A percentile compares a stretch with the other conserved stretches of the same genome.
phyloP scores from a whole-genome alignment of 2,797 vertebrate species.

The Crotalus adamanteus region DNA sequence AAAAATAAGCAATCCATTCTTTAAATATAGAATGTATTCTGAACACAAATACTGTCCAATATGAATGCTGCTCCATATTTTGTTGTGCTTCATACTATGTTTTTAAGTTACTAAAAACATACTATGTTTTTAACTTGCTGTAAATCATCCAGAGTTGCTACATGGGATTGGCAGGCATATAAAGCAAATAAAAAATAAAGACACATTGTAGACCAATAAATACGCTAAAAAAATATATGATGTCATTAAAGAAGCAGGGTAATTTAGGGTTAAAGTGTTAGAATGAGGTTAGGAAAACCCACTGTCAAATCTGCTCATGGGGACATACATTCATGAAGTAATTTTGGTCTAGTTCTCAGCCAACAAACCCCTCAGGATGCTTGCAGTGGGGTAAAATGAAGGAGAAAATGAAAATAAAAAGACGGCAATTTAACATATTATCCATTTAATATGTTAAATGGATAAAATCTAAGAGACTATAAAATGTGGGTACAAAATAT shows the following conservation, averaged over 20 bases:
- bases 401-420: neutral
- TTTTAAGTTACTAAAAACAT: neutral
- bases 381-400: neutral
- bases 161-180: neutral
- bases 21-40: neutral
- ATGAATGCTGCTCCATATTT: neutral
- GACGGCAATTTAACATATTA: neutral
- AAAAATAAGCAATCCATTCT: neutral
- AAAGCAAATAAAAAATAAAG: neutral
- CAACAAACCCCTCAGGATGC: neutral
- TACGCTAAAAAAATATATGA: neutral
- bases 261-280: neutral
- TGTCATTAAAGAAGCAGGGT: neutral
- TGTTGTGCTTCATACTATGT: neutral
- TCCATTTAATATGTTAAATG: neutral
- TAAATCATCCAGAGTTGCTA: neutral
- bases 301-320: neutral
- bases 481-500: neutral
- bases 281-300: neutral
- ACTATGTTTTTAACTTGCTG: neutral
- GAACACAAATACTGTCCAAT: neutral
- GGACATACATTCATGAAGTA: neutral
- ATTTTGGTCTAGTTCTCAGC: neutral
- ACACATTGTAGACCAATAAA: neutral
- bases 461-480: neutral